phyloP scores from a whole-genome alignment of 2,888 invertebrate genomes.

The Bedellia somnulentella region DNA sequence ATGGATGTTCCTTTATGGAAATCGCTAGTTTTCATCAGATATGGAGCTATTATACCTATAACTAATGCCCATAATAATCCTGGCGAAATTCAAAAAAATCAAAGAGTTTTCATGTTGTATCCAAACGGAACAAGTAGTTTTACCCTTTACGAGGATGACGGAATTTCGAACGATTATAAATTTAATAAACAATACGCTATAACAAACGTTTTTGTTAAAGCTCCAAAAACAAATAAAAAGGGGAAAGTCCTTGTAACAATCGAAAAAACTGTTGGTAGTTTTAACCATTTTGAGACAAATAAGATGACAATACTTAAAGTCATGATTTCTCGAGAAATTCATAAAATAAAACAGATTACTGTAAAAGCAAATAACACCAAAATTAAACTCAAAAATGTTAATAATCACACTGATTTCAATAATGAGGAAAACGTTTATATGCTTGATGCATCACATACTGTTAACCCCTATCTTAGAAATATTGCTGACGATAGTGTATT shows the following conservation, averaged over 20 bases:
- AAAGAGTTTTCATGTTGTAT: conserved; percentile 31
- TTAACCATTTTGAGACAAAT: conserved; percentile 25
- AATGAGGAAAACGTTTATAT: conserved; percentile 23
- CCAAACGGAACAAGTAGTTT: conserved; percentile 22
- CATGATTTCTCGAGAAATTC: conserved; percentile 21
- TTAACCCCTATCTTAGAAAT: conserved; percentile 29
- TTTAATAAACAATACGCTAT: conserved; percentile 21
- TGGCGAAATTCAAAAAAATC: conserved; percentile 26
- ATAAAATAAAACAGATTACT: conserved; percentile 28
- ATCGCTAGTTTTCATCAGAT: conserved; percentile 40
- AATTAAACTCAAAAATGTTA: conserved; percentile 19
- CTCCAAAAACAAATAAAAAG: conserved; percentile 20
- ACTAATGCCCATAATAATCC: conserved; percentile 40
- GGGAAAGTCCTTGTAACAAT: conserved; percentile 27
- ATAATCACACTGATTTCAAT: conserved; percentile 25
- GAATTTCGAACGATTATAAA: conserved; percentile 30
- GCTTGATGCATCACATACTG: conserved; percentile 22
- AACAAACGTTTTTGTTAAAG: conserved; percentile 20
- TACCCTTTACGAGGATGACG: conserved; percentile 44
- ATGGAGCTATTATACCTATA: conserved; percentile 45
- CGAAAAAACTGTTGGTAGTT: conserved; percentile 27
- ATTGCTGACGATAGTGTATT: conserved; percentile 6
- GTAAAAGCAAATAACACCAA: conserved; percentile 23
- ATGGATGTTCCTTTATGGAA: conserved; percentile 36
- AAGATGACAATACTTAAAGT: conserved; percentile 32